Base-by-base conservation (phyloP, 2,888 invertebrate genomes). In the Melanotus villosus region DNA sequence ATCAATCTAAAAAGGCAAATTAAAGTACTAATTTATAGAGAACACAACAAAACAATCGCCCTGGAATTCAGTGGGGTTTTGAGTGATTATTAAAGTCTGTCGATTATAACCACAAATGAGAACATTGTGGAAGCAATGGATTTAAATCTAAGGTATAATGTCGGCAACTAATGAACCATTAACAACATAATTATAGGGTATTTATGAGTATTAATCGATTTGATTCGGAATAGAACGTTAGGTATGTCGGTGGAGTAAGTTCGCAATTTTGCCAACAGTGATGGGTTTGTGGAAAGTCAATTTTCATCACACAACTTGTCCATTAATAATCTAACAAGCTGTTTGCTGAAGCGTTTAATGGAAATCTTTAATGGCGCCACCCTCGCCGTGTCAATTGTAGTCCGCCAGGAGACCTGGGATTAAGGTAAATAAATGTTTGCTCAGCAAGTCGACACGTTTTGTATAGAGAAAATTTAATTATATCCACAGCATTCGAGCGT, bases 311-410 rank as follows among this genome's bases (percentile, higher is more conserved):
- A 80, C 76, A 79, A 80, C 79, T 75, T 73, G 76, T 72, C 77
- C 77, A 81, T 81, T 82, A 81, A 81, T 82, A 80, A 81, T 80
- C 76, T 75, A 78, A 78, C 77, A 80, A 76, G 75, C 73, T 79
- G 68, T 80, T 80, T 79, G 77, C 73, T 74, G 75, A 76, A 75
- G 77, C 77, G 78, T 79, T 81, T 81, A 81, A 81, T 81, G 80
- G 79, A 80, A 82, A 81, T 80, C 81, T 80, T 80, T 77, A 77
- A 79, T 76, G 79, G 78, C 76, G 77, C 71, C 77, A 74, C 74
- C 68, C 69, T 76, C 73, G 45, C 59, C 70, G 75, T 78, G 80
- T 80, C 81, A 78, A 81, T 81, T 80, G 80, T 79, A 70, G 72
- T 77, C 73, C 72, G 69, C 70, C 50, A 71, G 69, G 65, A 66